These are phyloP conservation scores for Crepidodera aurea DNA, from an alignment of 2,888 invertebrate species.

Conservation along the genomic window DNA sequence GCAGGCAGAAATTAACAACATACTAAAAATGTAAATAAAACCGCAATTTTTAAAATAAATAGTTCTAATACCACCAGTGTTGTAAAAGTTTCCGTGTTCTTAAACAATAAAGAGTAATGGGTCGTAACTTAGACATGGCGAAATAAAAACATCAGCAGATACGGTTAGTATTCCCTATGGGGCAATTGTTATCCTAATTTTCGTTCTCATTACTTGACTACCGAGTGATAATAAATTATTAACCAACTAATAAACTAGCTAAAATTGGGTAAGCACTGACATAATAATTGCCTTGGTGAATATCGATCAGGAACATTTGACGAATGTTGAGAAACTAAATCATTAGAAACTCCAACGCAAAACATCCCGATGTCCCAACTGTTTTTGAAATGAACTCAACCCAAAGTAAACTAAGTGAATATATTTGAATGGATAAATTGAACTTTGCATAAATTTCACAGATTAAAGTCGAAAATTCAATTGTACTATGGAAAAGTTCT, in stretches of 20 bases:
- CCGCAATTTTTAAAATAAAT: too few relatives aligned
- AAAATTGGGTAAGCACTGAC: conserved; percentile 15
- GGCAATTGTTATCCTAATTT: conserved; percentile 15
- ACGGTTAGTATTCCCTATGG: conserved; percentile 1
- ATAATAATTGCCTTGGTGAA: conserved; percentile 14
- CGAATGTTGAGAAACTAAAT: conserved; percentile 18
- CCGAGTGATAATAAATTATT: conserved; percentile 12
- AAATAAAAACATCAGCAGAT: conserved; percentile 10
- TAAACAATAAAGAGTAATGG: background rate
- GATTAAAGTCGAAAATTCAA: conserved; percentile 24
- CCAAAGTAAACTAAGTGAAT: conserved; percentile 28
- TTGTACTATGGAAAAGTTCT: conserved; percentile 15
- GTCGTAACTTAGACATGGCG: background rate
- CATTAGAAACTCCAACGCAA: conserved; percentile 10
- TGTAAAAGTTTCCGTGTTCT: background rate
- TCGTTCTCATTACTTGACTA: conserved; percentile 13
- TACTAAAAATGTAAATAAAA: too few relatives aligned
- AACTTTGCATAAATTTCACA: conserved; percentile 21
- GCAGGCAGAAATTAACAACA: too few relatives aligned
- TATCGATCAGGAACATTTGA: conserved; percentile 20
- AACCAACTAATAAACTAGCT: conserved; percentile 11
- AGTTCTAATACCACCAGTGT: background rate
- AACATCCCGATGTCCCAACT: conserved; percentile 22
- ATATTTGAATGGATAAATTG: conserved; percentile 31
- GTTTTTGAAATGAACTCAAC: conserved; percentile 25